A percentile compares a stretch with the other conserved stretches of the same genome.
Evolutionary conservation across 2,113 vertebrate genomes (phyloP).

Genomic region (Xiphophorus hellerii): DNA sequence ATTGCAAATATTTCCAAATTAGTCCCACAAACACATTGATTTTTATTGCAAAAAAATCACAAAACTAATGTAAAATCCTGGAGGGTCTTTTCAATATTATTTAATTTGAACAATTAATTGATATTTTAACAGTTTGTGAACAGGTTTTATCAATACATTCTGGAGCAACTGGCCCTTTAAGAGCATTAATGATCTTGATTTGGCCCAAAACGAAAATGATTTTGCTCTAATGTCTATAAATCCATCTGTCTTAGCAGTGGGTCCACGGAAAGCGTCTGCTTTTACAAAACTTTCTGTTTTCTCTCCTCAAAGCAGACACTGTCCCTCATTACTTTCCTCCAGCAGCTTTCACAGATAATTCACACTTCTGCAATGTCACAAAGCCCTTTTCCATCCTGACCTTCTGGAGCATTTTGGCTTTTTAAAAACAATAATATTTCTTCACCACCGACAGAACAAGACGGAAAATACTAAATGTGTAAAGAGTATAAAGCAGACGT

Average conservation of each 20-base stretch:
- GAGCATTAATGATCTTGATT: no score
- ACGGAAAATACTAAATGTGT: neutral
- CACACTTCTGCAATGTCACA: slow-evolving; percentile 64
- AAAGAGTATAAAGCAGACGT: slow-evolving; percentile 11
- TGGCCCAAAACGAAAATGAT: no score
- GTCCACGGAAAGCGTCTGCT: slow-evolving; percentile 24
- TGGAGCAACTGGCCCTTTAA: no score
- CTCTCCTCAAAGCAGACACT: neutral
- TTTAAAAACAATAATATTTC: neutral
- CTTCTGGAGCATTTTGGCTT: slow-evolving; percentile 4
- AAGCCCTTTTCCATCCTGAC: slow-evolving; percentile 6
- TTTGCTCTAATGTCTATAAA: neutral
- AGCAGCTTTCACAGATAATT: slow-evolving; percentile 64
- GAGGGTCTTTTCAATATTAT: no score
- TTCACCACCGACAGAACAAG: neutral
- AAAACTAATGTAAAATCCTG: no score
- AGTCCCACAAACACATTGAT: no score
- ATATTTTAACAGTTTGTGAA: no score
- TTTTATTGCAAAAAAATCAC: no score
- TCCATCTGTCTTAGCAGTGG: neutral
- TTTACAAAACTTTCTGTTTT: slow-evolving; percentile 29
- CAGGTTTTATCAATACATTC: no score
- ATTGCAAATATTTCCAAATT: no score
- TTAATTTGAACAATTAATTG: no score
- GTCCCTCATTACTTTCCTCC: neutral